Base-by-base conservation (phyloP, 1,140 invertebrate species). In the Andricus grossulariae region DNA sequence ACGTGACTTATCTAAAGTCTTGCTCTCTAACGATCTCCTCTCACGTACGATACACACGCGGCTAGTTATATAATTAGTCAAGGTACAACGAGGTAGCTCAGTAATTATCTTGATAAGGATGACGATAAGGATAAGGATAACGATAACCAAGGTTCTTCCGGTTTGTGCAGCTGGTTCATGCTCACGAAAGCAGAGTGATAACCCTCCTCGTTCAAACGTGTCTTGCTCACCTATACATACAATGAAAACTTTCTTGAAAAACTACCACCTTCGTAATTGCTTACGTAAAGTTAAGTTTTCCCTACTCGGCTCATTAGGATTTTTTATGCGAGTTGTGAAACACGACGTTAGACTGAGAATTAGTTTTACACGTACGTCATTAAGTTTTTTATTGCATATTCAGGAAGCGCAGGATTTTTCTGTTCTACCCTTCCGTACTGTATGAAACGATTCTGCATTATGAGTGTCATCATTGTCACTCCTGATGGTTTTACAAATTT, bases 191-290 rank as follows among this genome's bases (percentile, higher is more conserved):
- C 57, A 52, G 73, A 76, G 73, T 77, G 74, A 79, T 77, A 76
- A 55, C 66, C 74, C 71, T 74, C 75, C 70, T 82, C 80, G 32
- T 77, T 39, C 66, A 72, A 82, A 55, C 75, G 75, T 71, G 73
- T 70, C 72, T 71, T 77, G 75, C 73, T 82, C 57, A 71, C 50
- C 72, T 75, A 51, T 39, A 32, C 25, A 32, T 32, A 32, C 25
- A 75, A 75, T 52, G 71, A 73, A 19, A 45, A 70, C 5, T 39
- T 66, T 66, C 25, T 32, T 66, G 25, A 39, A n/a, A n/a, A 66
- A 66, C 12, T 13, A 39, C 57, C 25, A 15, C 25, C 25, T 21
- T 60, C 13, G 21, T 66, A 45, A 66, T 66, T 66, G 15, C 13
- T 66, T n/a, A 66, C 15, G 39, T 66, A 39, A 66, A 39, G 45